Evolutionary conservation across 2,888 invertebrate species (phyloP).

Genomic region (Pseudeuparius sepicola): DNA sequence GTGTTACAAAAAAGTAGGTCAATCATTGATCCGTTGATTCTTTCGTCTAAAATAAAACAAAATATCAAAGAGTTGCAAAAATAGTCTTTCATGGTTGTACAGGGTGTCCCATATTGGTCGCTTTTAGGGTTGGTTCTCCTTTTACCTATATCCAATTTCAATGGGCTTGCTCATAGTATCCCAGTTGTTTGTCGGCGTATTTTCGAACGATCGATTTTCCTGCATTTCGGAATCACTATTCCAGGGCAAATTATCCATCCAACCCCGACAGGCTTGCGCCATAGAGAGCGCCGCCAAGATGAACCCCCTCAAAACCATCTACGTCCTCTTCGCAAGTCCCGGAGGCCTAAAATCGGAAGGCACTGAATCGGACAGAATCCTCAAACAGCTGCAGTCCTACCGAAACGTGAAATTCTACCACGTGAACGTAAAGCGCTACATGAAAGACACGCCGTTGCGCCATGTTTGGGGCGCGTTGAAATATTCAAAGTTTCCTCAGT

Average conservation of each 20-base stretch:
- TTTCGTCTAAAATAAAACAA: too few relatives aligned
- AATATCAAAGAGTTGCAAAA: too few relatives aligned
- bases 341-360: constrained; percentile 28
- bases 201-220: too few relatives aligned
- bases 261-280: constrained; percentile 54
- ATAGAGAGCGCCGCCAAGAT: constrained; percentile 56
- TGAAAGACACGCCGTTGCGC: constrained; percentile 48
- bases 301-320: constrained; percentile 49
- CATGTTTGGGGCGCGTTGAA: constrained; percentile 43
- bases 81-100: too few relatives aligned
- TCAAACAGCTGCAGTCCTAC: constrained; percentile 38
- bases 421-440: constrained; percentile 43
- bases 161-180: too few relatives aligned
- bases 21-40: too few relatives aligned
- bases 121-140: too few relatives aligned
- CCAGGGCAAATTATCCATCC: constrained; percentile 42
- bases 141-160: too few relatives aligned
- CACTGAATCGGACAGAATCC: constrained; percentile 32
- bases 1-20: too few relatives aligned
- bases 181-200: too few relatives aligned
- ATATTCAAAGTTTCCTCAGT: constrained; percentile 45
- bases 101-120: too few relatives aligned
- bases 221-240: too few relatives aligned
- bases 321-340: constrained; percentile 46
- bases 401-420: constrained; percentile 44